Conservation (phyloP, 2,888 invertebrate species). For the Oegoconia quadripuncta region DNA sequence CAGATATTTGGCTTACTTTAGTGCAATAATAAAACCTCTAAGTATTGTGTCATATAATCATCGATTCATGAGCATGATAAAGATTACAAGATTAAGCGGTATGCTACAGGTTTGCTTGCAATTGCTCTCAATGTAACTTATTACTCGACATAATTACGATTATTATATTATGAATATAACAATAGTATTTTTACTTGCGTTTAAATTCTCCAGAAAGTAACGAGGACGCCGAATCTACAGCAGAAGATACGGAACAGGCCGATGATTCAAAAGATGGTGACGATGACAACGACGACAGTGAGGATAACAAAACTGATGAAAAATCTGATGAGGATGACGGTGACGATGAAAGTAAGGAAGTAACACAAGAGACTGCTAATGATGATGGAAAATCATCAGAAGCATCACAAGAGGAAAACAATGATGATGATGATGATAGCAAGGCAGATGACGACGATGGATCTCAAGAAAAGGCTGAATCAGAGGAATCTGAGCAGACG, state of each 20-base stretch:
- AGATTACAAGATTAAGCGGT: too few species aligned
- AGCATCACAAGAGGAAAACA: slow-evolving; percentile 35
- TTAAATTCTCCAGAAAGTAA: slow-evolving; percentile 52
- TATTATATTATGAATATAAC: too few species aligned
- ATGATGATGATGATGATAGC: slow-evolving; percentile 23
- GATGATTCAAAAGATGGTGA: slow-evolving; percentile 33
- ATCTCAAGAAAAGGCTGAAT: slow-evolving; percentile 67
- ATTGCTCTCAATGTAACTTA: too few species aligned
- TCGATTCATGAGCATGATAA: too few species aligned
- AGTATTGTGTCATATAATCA: too few species aligned
- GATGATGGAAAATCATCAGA: slow-evolving; percentile 42
- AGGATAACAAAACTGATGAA: slow-evolving; percentile 34
- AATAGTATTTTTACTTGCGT: slow-evolving; percentile 3
- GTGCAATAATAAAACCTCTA: too few species aligned
- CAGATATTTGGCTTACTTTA: too few species aligned
- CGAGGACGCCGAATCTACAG: slow-evolving; percentile 40
- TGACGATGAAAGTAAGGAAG: slow-evolving; percentile 43
- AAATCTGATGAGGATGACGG: slow-evolving; percentile 34
- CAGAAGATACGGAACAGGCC: slow-evolving; percentile 27
- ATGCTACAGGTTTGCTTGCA: too few species aligned
- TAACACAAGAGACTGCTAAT: slow-evolving; percentile 31
- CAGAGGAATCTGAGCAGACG: slow-evolving; percentile 41
- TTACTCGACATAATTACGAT: too few species aligned
- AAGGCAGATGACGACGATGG: slow-evolving; percentile 57
- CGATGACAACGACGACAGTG: slow-evolving; percentile 38